Conservation (phyloP, 2,888 invertebrate species). For the Pantelozetes paolii region DNA sequence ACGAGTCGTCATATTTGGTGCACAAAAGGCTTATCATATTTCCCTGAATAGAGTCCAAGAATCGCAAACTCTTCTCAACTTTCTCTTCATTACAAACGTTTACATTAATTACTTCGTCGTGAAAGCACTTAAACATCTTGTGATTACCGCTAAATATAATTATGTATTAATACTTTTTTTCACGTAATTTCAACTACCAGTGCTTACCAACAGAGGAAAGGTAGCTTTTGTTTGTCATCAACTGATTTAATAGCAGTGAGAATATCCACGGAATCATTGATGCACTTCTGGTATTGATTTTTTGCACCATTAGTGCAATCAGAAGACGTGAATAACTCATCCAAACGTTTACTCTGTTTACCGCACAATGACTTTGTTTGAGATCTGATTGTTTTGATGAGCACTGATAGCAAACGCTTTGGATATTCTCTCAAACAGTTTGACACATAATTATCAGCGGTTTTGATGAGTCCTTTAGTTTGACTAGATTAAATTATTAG, state of each 20-base stretch:
- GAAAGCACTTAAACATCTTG: background rate
- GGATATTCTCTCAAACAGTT: slow-evolving; percentile 10
- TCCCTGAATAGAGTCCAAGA: slow-evolving; percentile 25
- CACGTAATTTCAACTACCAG: too few species aligned
- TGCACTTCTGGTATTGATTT: slow-evolving; percentile 9
- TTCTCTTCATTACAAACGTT: background rate
- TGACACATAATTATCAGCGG: background rate
- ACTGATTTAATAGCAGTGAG: background rate
- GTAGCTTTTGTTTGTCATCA: slow-evolving; percentile 1
- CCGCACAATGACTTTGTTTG: background rate
- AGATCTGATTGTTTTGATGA: background rate
- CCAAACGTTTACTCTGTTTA: background rate
- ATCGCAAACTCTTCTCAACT: background rate
- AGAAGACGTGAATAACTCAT: background rate
- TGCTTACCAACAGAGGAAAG: slow-evolving; percentile 16
- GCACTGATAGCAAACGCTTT: background rate
- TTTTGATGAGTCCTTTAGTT: background rate
- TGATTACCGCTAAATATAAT: slow-evolving; percentile 5
- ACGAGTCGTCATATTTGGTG: background rate
- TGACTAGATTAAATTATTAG: background rate
- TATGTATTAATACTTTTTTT: background rate
- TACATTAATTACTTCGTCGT: background rate
- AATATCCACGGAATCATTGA: slow-evolving; percentile 7
- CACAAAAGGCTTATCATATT: slow-evolving; percentile 24
- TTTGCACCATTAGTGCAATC: background rate